Conservation (phyloP, 2,113 vertebrate genomes). For the Pagrus major region DNA sequence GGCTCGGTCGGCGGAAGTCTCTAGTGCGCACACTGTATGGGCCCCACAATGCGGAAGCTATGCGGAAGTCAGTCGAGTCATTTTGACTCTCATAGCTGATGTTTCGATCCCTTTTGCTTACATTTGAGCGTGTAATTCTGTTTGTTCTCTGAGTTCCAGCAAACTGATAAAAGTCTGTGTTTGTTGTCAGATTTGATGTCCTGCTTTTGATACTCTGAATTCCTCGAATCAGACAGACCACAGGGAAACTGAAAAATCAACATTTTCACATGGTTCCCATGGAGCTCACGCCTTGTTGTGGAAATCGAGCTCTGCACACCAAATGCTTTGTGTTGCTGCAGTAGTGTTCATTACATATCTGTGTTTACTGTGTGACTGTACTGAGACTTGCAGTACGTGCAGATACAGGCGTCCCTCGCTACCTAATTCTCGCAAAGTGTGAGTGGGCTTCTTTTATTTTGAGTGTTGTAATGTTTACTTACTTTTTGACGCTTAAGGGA, state of each 20-base stretch:
- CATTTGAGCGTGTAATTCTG: constrained; percentile 2
- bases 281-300: constrained; percentile 65
- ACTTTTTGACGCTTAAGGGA: constrained; percentile 15
- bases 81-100: not conserved
- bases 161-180: constrained; percentile 25
- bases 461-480: constrained; percentile 42
- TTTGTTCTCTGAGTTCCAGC: constrained; percentile 27
- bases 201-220: constrained; percentile 49
- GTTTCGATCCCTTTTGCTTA: constrained; percentile 15
- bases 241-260: constrained; percentile 58
- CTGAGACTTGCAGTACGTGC: constrained; percentile 41
- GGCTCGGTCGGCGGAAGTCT: too few relatives aligned
- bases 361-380: constrained; percentile 69
- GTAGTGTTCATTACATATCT: constrained; percentile 52
- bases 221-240: constrained; percentile 47
- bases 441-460: constrained; percentile 14
- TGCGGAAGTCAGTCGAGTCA: too few relatives aligned
- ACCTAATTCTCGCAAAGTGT: not conserved
- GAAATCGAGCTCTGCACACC: constrained; percentile 52
- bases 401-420: constrained; percentile 17
- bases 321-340: constrained; percentile 30
- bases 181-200: constrained; percentile 51
- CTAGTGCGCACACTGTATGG: too few relatives aligned
- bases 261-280: constrained; percentile 66
- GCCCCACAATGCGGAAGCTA: too few relatives aligned